Base-by-base conservation (phyloP, 2,113 vertebrate genomes). In the Taurulus bubalis region DNA sequence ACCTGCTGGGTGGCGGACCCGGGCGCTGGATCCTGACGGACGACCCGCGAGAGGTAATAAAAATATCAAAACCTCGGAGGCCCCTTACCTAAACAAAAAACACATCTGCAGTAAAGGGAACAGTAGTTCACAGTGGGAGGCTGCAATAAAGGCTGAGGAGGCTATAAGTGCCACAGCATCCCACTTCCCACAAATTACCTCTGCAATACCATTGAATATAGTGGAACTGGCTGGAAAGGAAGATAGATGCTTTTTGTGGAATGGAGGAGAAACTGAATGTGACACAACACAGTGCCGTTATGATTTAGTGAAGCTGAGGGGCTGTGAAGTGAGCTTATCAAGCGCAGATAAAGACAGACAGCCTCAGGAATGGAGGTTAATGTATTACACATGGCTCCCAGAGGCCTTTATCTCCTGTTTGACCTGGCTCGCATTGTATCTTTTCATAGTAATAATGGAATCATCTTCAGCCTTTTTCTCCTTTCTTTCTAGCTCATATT, bases 91-190 rank as follows among this genome's bases (percentile, higher is more conserved):
- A 94, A 96, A 95, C 94, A 95, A 87, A 94, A 95, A 95, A 94
- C 94, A 94, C 91, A 94, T 94, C 94, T 94, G 94, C 92, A 89
- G 90, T 93, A 89, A 91, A 94, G 91, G 85, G 91, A 94, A 93
- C 94, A 94, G 95, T 93, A 93, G 95, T 93, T 94, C 93, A 88
- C 94, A 89, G 94, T 93, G 91, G 95, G 95, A 92, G 90, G 94
- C 87, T 84, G 89, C 86, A 93, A 85, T 90, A 91, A 92, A 93
- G 89, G 73, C 87, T 84, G 90, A 90, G 83, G 84, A 85, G 85
- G 80, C 90, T 80, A 45, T 87, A 92, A 91, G 91, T 90, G 88
- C 83, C 84, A 80, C 84, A 85, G 89, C 90, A 88, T 91, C 89
- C 85, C 85, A 67, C 85, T 89, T 88, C 89, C 84, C 82, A 88